Base-by-base conservation (phyloP, 2,888 invertebrate genomes). In the Syritta pipiens region DNA sequence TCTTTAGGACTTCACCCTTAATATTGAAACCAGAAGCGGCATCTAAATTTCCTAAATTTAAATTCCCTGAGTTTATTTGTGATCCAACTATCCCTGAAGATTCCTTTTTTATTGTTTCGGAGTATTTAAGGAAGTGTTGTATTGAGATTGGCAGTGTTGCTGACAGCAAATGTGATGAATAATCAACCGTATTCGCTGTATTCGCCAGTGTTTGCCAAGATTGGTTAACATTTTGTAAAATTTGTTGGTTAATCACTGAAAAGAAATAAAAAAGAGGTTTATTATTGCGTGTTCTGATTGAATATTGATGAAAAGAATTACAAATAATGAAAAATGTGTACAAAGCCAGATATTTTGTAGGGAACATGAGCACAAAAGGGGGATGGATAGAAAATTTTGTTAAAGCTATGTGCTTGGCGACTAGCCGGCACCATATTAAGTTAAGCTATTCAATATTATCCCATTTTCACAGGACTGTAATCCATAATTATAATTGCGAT, bases 41-140 rank as follows among this genome's bases (percentile, higher is more conserved):
- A 74, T 85, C 86, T 82, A 86, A 83, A 85, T 85, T 85, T 77
- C 85, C 83, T 83, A 86, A 85, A 85, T 86, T 86, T 82, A 86
- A 84, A 84, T 86, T 87, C 83, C 86, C 86, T 84, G 86, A 86
- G 84, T 86, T 86, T 59, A 87, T 84, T 83, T 86, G 85, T 83
- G 86, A 83, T 79, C 85, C 85, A 57, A 85, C 84, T 81, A 86
- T 86, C 81, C 86, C 86, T 82, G 88, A 85, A 82, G 88, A 87
- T 86, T 89, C 89, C 84, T 89, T 89, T 84, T 89, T 89, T 83
- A 89, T 89, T 83, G 89, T 89, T 86, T 89, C 89, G 81, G 89
- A 89, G 84, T 89, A 89, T 86, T 89, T 89, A 63, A 89, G 87
- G 85, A 89, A 89, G 86, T 89, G 89, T 83, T 89, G 89, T 84